Evolutionary conservation across 2,797 vertebrate species (phyloP), one percentile per base, ranked within the genome.

Genomic region (Phalanger gymnotis): DNA sequence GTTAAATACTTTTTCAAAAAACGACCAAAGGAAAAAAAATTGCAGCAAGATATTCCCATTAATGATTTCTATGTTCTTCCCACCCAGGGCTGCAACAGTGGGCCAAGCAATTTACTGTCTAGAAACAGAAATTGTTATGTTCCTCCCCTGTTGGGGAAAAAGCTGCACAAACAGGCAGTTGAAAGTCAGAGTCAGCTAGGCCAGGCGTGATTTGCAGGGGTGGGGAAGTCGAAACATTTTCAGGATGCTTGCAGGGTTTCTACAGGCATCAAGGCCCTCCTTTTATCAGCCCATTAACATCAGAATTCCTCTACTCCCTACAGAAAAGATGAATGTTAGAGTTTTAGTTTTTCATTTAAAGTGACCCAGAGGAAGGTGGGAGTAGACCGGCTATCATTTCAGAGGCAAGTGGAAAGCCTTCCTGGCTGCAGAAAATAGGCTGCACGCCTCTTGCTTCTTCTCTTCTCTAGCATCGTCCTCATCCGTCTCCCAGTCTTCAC

Each of bases 1-100:
- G 87, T 87, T 93, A 96, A 97, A 96, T 94, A 95, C 91, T 81
- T 95, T 95, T 91, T 52, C 91, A 6, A 47, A 81, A 93, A 94
- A 94, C 0, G 5, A 94, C 54, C 90, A 57, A 90, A 73, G 4
- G 52, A 90, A 90, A n/a, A 73, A 94, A 93, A 95, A 92, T 52
- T 2, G 28, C 57, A 89, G 90, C 61, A 90, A 92, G 30, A 53
- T 16, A 87, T 93, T 97, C 53, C 90, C 93, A 93, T 94, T 94
- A 96, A 93, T 0, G 10, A 89, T 1, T 90, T 91, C 95, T 95
- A 90, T 93, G 94, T 93, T 58, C 0, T 0, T 94, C 61, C 92
- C 55, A 91, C 92, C 94, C 94, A 92, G 96, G 90, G 91, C 87
- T 55, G 30, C 5, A 22, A 81, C 28, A 81, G 89, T 54, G 52